These are phyloP conservation scores for Mythimna vitellina DNA, from an alignment of 2,888 invertebrate genomes.

Conservation along the genomic window DNA sequence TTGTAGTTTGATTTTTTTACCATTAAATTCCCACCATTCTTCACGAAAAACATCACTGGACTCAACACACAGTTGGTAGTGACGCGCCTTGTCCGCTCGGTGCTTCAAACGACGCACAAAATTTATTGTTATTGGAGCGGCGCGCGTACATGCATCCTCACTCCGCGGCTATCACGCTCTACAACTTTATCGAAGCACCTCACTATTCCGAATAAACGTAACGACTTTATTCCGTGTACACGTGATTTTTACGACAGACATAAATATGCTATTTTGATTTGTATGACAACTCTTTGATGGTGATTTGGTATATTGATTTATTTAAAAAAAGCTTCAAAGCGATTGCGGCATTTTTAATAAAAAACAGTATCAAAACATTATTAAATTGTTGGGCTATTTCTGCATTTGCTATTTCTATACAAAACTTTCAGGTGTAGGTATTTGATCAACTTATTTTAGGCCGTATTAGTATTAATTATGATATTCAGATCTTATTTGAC, in stretches of 20 bases:
- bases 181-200: constrained; percentile 86
- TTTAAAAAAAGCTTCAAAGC: constrained; percentile 12
- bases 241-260: constrained; percentile 70
- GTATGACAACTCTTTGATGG: constrained; percentile 66
- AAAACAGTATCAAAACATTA: background rate
- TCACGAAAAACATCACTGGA: background rate
- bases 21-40: background rate
- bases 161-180: constrained; percentile 88
- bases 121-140: constrained; percentile 90
- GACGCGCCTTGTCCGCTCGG: constrained; percentile 73
- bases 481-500: background rate
- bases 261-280: constrained; percentile 75
- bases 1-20: no score
- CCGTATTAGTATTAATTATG: background rate
- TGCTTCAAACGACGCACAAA: constrained; percentile 87
- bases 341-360: background rate
- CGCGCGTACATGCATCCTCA: constrained; percentile 89
- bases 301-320: constrained; percentile 23
- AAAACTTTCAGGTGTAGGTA: background rate
- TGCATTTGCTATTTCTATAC: background rate
- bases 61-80: constrained; percentile 42
- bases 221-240: constrained; percentile 74
- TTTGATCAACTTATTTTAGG: background rate
- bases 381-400: background rate
- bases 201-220: constrained; percentile 78